Percentiles rank a stretch among this genome's conserved stretches.
phyloP scores from a whole-genome alignment of 35 echinoderm and acorn worm species.

The Acanthaster planci region DNA sequence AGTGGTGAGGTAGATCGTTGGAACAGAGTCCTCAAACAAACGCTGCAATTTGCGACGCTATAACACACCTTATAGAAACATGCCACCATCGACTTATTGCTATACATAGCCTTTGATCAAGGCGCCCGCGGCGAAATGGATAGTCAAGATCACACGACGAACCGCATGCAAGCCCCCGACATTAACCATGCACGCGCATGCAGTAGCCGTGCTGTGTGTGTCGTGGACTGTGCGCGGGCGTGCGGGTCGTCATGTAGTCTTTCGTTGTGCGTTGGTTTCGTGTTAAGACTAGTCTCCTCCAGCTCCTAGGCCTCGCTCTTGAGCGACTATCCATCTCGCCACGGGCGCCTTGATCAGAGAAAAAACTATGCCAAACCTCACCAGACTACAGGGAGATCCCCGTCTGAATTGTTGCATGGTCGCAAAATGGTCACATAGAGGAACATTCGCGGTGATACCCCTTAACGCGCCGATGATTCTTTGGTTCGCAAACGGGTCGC shows the following conservation, averaged over 20 bases:
- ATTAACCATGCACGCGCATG: neutral
- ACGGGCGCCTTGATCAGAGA: too few species aligned
- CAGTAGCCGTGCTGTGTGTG: neutral
- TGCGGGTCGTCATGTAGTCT: too few species aligned
- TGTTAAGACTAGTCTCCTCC: too few species aligned
- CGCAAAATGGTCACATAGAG: slow-evolving; percentile 28
- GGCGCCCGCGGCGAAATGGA: too few species aligned
- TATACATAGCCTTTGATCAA: neutral
- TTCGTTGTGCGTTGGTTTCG: too few species aligned
- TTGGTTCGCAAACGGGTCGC: too few species aligned
- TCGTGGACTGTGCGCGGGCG: too few species aligned
- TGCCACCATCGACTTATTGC: neutral
- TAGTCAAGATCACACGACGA: too few species aligned
- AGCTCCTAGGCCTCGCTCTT: too few species aligned
- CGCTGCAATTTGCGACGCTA: slow-evolving; percentile 9
- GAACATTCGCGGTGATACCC: neutral
- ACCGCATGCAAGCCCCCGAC: neutral
- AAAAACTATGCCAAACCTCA: slow-evolving; percentile 27
- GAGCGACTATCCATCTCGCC: too few species aligned
- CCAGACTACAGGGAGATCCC: neutral
- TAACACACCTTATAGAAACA: neutral
- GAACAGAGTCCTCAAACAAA: slow-evolving; percentile 23
- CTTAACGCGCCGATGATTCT: neutral
- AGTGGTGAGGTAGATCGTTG: slow-evolving; percentile 46
- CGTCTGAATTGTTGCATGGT: neutral